Evolutionary conservation across 2,113 vertebrate species (phyloP), one percentile per base, ranked within the genome.

Genomic region (Setophaga petechia): DNA sequence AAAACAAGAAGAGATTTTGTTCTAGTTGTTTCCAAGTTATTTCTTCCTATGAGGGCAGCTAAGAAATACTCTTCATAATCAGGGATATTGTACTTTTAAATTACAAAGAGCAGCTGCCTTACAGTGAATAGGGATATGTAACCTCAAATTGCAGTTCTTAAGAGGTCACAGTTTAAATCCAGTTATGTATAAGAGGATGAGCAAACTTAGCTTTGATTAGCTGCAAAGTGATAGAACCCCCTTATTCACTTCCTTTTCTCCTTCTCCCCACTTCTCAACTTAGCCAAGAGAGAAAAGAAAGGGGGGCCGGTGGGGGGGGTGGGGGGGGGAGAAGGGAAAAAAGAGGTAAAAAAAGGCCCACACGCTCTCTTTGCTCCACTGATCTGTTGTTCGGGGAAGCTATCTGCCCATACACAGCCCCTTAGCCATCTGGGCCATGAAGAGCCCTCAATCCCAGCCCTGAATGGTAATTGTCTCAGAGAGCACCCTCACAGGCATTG

Each of bases 391-490:
- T 95, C 80, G 18, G 88, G 39, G 44, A 59, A 93, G 66, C 79
- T 94, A 94, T 87, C 73, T 95, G 94, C 88, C 96, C 12, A 24
- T 44, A 67, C 43, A 22, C 84, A 92, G 96, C 80, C 95, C 81
- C 85, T 82, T 94, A 90, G 88, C 95, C 97, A 98, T 97, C 97
- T 98, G 97, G 95, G 93, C 91, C 79, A 87, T 88, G 83, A 88
- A 97, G 95, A 84, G 89, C 91, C 86, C 95, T 97, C 90, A 71
- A 35, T 96, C 82, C 89, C 90, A 97, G 96, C 97, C 96, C 75
- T 96, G 96, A 98, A 95, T 95, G 92, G 97, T 95, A 97, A 99
- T 98, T 98, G 97, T 98, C 97, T 98, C 96, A 97, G 97, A 97
- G 97, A 98, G 97, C 94, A 96, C 96, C 98, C 97, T 98, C 96